phyloP scores from a whole-genome alignment of 2,113 vertebrate species.

The Clarias macrocephalus region DNA sequence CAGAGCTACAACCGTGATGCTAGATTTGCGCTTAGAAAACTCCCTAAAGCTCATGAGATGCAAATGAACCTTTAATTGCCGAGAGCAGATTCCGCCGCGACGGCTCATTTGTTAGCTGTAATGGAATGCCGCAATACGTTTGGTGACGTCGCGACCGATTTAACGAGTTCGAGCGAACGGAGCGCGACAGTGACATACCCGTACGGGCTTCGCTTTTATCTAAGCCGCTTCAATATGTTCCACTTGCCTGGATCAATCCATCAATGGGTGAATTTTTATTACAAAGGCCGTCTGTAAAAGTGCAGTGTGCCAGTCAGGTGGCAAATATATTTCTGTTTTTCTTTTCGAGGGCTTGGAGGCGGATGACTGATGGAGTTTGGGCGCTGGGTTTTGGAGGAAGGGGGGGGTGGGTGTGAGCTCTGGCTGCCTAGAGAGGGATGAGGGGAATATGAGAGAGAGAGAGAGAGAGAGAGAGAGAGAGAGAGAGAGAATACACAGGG shows the following conservation, averaged over 20 bases:
- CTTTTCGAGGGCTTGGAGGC: slow-evolving; percentile 51
- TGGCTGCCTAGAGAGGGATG: slow-evolving; percentile 36
- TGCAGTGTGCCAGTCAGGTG: slow-evolving; percentile 58
- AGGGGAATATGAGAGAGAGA: slow-evolving; percentile 23
- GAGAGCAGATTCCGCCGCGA: neutral
- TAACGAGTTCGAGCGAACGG: neutral
- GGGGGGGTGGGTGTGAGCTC: slow-evolving; percentile 10
- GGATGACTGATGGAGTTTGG: slow-evolving; percentile 58
- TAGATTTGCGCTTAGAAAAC: neutral
- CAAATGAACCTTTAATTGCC: slow-evolving; percentile 25
- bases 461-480: neutral
- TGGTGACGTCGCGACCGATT: neutral
- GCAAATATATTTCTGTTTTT: slow-evolving; percentile 56
- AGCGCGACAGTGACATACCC: neutral
- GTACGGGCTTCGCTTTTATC: slow-evolving; percentile 8
- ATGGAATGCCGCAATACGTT: neutral
- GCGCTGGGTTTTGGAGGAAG: neutral
- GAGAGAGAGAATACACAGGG: slow-evolving; percentile 15
- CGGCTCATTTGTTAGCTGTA: slow-evolving; percentile 15
- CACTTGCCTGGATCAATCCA: slow-evolving; percentile 35
- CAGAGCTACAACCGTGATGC: neutral
- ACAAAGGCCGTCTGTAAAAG: slow-evolving; percentile 59
- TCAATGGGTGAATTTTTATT: slow-evolving; percentile 58
- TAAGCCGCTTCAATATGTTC: slow-evolving; percentile 22
- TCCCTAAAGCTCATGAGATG: neutral